Percentiles rank a stretch among this genome's conserved stretches.
Evolutionary conservation across 2,113 vertebrate genomes (phyloP).

Genomic region (Stigmatopora argus): DNA sequence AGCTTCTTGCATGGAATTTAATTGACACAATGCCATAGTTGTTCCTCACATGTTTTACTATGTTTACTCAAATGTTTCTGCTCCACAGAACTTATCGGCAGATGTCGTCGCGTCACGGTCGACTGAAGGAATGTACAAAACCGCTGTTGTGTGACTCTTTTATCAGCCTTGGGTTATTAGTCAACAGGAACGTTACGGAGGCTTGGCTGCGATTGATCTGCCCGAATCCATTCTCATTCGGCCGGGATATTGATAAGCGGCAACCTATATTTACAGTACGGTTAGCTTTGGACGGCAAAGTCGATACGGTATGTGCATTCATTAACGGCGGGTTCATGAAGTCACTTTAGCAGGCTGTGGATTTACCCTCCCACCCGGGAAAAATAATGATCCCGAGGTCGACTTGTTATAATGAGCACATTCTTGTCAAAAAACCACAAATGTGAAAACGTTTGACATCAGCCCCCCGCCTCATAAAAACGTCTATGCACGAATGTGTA

Average conservation of each 20-base stretch:
- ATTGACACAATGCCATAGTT: constrained; percentile 25
- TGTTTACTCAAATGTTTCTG: too few species aligned
- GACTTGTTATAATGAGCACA: constrained; percentile 11
- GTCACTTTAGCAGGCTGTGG: constrained; percentile 30
- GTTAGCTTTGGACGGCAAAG: constrained; percentile 27
- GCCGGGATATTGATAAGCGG: constrained; percentile 51
- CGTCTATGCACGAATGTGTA: constrained; percentile 63
- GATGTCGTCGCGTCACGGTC: neutral
- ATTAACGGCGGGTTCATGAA: constrained; percentile 41
- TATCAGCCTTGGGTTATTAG: constrained; percentile 24
- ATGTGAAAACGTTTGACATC: constrained; percentile 20
- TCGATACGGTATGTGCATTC: constrained; percentile 49
- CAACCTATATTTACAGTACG: constrained; percentile 17
- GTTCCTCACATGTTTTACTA: constrained; percentile 13
- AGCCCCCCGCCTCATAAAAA: constrained; percentile 61
- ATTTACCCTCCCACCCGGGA: constrained; percentile 24
- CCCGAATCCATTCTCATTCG: constrained; percentile 69
- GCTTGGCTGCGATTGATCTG: constrained; percentile 35
- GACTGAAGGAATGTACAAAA: neutral
- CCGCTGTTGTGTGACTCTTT: neutral
- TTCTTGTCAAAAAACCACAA: neutral
- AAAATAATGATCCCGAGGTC: constrained; percentile 35
- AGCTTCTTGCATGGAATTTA: constrained; percentile 40
- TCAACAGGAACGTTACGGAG: constrained; percentile 62
- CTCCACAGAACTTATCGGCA: neutral